Evolutionary conservation across 2,797 vertebrate genomes (phyloP).

Genomic region (Acrocephalus scirpaceus): DNA sequence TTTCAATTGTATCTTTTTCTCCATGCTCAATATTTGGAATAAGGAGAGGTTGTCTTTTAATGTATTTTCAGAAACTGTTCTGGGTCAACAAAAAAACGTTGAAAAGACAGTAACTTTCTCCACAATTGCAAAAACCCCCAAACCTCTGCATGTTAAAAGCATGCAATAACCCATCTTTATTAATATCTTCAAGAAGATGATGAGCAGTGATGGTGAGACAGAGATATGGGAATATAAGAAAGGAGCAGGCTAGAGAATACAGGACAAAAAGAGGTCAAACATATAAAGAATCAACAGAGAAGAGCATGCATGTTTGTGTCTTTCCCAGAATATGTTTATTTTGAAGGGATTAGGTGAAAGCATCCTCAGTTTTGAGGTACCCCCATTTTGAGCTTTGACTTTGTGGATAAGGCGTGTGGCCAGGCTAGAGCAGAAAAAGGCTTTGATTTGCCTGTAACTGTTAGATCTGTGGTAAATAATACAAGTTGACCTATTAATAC

Average conservation of each 20-base stretch:
- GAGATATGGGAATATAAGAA: not conserved
- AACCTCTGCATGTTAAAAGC: not conserved
- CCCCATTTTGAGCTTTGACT: not conserved
- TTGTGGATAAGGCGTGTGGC: not conserved
- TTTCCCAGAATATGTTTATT: not conserved
- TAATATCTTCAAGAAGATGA: not conserved
- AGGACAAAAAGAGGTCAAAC: not conserved
- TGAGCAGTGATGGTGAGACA: not conserved
- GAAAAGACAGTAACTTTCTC: not conserved
- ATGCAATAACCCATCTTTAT: not conserved
- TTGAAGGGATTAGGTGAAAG: not conserved
- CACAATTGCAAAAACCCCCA: not conserved
- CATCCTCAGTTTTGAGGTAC: not conserved
- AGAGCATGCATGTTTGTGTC: rapidly evolving
- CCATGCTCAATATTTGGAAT: not conserved
- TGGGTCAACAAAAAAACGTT: not conserved
- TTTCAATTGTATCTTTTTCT: not conserved
- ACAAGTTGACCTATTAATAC: too few species aligned
- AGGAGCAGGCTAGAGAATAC: not conserved
- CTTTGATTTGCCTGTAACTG: not conserved
- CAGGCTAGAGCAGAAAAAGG: not conserved
- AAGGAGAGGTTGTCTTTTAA: not conserved
- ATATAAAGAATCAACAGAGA: not conserved
- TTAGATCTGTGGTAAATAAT: not conserved
- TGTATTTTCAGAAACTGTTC: not conserved